These are phyloP conservation scores for Gambelia wislizenii DNA, from an alignment of 2,797 vertebrate genomes.

Conservation along the genomic window DNA sequence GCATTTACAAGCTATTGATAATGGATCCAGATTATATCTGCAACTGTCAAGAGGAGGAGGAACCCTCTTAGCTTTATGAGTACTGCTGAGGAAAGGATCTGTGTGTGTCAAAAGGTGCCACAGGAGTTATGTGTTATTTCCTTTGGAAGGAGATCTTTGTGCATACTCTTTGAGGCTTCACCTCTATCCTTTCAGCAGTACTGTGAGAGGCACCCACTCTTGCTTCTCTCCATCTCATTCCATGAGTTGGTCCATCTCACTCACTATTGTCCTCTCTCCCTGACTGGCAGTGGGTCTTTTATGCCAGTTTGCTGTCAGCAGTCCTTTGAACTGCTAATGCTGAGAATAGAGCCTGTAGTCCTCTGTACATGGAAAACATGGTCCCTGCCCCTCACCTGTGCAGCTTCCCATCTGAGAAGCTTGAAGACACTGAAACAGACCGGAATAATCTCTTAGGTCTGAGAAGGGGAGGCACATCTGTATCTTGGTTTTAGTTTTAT, in stretches of 20 bases:
- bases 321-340: not conserved
- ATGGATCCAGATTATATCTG: not conserved
- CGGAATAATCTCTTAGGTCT: no score
- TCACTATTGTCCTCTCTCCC: no score
- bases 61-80: not conserved
- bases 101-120: not conserved
- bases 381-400: not conserved
- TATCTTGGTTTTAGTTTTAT: not conserved
- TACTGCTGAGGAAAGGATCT: not conserved
- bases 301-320: not conserved
- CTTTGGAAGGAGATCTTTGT: not conserved
- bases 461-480: no score
- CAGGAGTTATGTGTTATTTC: not conserved
- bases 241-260: not conserved
- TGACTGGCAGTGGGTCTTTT: not conserved
- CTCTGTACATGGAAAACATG: not conserved
- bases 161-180: not conserved
- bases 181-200: not conserved
- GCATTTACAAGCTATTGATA: not conserved
- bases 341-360: not conserved
- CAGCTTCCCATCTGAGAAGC: not conserved
- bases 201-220: not conserved
- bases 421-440: not conserved
- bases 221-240: not conserved
- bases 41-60: not conserved